These are phyloP conservation scores for Nesidiocoris tenuis DNA, from an alignment of 2,888 invertebrate genomes.

Conservation along the genomic window DNA sequence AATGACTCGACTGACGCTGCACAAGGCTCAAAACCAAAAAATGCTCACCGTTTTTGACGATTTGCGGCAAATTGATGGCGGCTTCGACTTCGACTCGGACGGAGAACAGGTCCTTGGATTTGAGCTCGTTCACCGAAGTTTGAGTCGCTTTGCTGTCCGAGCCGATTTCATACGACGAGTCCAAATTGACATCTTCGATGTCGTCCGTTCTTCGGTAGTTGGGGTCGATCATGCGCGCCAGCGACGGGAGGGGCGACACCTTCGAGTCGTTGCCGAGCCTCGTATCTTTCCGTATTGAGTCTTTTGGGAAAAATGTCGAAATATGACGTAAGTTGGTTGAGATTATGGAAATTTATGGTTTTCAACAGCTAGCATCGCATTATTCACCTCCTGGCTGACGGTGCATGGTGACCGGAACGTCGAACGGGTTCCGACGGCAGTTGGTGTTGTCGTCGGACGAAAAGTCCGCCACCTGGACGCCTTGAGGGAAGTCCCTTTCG, in stretches of 20 bases:
- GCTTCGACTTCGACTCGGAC: conserved; percentile 32
- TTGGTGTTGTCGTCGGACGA: conserved; percentile 14
- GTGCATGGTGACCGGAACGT: conserved; percentile 15
- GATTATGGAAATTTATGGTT: too few species aligned
- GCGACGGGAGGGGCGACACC: conserved; percentile 13
- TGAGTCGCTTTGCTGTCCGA: conserved; percentile 39
- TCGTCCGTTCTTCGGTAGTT: not conserved
- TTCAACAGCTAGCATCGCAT: too few species aligned
- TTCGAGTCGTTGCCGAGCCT: conserved; percentile 1
- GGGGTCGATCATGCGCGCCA: conserved; percentile 20
- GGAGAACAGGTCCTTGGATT: conserved; percentile 13
- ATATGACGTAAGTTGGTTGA: not conserved
- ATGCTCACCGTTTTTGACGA: conserved; percentile 11
- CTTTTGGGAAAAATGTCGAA: not conserved
- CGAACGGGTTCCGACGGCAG: conserved; percentile 17
- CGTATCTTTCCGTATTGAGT: not conserved
- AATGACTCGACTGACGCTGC: too few species aligned
- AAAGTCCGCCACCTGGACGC: conserved; percentile 18
- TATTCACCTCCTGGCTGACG: conserved; percentile 5
- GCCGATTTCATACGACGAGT: conserved; percentile 23
- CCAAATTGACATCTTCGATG: not conserved
- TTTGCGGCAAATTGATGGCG: conserved; percentile 16
- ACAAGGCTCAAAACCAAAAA: too few species aligned
- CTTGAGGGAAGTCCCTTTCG: conserved; percentile 32
- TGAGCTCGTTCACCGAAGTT: conserved; percentile 19